Evolutionary conservation across 2,113 vertebrate genomes (phyloP).

Genomic region (Mus spicilegus): DNA sequence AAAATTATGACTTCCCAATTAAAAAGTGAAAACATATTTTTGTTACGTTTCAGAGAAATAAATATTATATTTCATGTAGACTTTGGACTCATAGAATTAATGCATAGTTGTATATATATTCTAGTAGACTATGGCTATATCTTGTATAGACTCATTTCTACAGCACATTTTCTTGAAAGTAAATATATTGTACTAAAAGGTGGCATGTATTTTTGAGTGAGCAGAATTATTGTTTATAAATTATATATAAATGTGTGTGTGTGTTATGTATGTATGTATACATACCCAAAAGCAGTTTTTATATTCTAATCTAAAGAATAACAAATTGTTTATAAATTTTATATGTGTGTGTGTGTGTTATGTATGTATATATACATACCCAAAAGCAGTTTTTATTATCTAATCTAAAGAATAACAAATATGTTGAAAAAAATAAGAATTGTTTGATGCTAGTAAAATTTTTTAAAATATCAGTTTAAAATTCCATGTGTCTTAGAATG

Average conservation of each 20-base stretch:
- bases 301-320: not conserved
- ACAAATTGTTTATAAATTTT: not conserved
- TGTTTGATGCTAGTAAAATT: not conserved
- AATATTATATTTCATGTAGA: not conserved
- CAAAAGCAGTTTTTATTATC: not conserved
- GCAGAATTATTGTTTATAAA: not conserved
- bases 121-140: not conserved
- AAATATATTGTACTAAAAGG: constrained; percentile 10
- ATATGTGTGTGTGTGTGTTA: too few species aligned
- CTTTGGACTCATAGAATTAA: not conserved
- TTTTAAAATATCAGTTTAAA: not conserved
- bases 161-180: not conserved
- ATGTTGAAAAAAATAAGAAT: not conserved
- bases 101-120: not conserved
- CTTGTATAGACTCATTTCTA: not conserved
- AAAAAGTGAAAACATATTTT: not conserved
- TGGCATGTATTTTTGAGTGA: not conserved
- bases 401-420: not conserved
- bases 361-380: too few species aligned
- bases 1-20: not conserved
- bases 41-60: not conserved
- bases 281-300: not conserved
- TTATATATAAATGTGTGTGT: not conserved
- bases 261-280: too few species aligned
- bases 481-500: not conserved